phyloP scores from a whole-genome alignment of 2,797 vertebrate genomes.

The Varecia variegata region DNA sequence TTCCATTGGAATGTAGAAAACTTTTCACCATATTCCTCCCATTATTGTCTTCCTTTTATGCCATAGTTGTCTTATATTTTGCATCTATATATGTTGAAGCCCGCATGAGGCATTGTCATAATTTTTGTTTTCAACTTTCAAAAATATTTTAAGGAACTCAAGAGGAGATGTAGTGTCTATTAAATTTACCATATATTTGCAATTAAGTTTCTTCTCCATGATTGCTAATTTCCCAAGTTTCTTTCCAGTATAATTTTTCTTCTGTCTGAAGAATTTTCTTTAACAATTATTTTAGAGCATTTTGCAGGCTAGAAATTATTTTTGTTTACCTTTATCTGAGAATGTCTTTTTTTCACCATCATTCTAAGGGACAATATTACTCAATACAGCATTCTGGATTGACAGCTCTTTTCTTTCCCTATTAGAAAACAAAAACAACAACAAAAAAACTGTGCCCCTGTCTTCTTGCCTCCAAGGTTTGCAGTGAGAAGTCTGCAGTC shows the following conservation, averaged over 20 bases:
- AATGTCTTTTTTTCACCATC: not conserved
- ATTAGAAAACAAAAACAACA: not conserved
- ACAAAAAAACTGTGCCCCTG: not conserved
- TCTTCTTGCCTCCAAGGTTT: not conserved
- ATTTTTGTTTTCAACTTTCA: not conserved
- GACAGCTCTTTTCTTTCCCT: not conserved
- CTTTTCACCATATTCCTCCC: not conserved
- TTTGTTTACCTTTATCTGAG: not conserved
- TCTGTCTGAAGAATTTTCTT: not conserved
- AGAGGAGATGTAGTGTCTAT: not conserved
- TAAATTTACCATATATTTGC: not conserved
- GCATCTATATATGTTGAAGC: not conserved
- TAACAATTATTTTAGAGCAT: not conserved
- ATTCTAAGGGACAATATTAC: not conserved
- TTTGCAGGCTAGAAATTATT: not conserved
- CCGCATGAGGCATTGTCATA: not conserved
- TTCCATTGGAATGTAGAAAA: not conserved
- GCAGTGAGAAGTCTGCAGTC: not conserved
- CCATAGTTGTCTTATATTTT: not conserved
- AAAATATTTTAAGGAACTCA: not conserved
- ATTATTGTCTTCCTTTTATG: not conserved
- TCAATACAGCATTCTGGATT: not conserved
- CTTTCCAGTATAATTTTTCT: not conserved
- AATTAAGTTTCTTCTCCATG: not conserved
- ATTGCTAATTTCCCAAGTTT: not conserved